A percentile compares a stretch with the other conserved stretches of the same genome.
phyloP scores from a whole-genome alignment of 35 echinoderm and acorn worm genomes.

The Diadema setosum region DNA sequence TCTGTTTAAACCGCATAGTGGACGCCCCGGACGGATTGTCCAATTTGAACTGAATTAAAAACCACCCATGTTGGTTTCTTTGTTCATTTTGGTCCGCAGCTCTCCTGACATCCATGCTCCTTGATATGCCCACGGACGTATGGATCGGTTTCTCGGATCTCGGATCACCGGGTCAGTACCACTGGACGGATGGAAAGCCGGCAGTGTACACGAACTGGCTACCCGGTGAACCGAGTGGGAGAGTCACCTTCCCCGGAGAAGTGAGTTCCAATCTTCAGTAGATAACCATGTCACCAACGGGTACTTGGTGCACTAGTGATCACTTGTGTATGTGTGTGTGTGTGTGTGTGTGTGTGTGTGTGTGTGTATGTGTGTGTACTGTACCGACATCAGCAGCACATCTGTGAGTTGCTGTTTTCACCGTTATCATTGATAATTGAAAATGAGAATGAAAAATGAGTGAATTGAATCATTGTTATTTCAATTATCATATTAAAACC shows the following conservation, averaged over 20 bases:
- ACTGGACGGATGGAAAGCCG: slow-evolving; percentile 28
- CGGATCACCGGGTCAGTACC: slow-evolving; percentile 6
- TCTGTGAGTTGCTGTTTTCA: too few relatives aligned
- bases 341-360: background rate
- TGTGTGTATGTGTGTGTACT: background rate
- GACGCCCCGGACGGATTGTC: too few relatives aligned
- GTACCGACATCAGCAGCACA: background rate
- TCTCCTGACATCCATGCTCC: background rate
- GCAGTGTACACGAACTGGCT: slow-evolving; percentile 12
- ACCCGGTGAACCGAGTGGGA: background rate
- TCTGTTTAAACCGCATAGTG: too few relatives aligned
- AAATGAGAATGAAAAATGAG: background rate
- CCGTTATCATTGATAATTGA: background rate
- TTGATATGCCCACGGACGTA: background rate
- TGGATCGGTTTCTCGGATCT: slow-evolving; percentile 27
- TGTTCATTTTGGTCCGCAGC: background rate
- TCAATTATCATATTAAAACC: too few relatives aligned
- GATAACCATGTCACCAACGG: too few relatives aligned
- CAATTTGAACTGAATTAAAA: background rate
- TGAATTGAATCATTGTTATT: too few relatives aligned
- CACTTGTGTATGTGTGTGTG: background rate
- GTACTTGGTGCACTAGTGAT: background rate
- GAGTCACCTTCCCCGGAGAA: background rate
- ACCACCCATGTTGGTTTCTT: too few relatives aligned
- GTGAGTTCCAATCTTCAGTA: background rate